A percentile compares a stretch with the other conserved stretches of the same genome.
phyloP scores from a whole-genome alignment of 92 coral and sea anemone genomes.

The Palythoa grandiflora region DNA sequence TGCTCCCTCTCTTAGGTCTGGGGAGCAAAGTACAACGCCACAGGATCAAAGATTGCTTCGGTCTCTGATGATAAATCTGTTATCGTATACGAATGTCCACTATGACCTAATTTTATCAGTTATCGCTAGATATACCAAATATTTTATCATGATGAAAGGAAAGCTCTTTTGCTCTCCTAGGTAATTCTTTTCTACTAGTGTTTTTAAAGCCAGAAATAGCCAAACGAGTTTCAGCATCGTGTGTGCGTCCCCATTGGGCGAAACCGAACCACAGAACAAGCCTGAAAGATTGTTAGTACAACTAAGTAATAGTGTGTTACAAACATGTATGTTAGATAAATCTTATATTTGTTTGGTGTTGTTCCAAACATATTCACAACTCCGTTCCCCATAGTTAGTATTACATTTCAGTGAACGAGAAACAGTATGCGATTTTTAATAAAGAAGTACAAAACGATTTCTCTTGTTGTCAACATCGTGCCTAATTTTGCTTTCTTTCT shows the following conservation, averaged over 20 bases:
- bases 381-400: no score
- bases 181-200: background rate
- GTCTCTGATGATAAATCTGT: conserved; percentile 95
- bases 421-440: no score
- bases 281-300: background rate
- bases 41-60: conserved; percentile 96
- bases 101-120: conserved; percentile 32
- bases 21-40: conserved; percentile 98
- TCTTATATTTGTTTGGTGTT: background rate
- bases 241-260: background rate
- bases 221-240: background rate
- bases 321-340: background rate
- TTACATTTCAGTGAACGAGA: no score
- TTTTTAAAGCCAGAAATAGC: background rate
- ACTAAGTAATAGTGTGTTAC: background rate
- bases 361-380: background rate
- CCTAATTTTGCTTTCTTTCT: background rate
- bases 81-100: conserved; percentile 94
- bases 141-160: background rate
- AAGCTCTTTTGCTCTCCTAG: background rate
- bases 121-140: background rate
- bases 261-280: background rate
- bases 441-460: no score
- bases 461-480: no score
- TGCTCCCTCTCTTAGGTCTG: conserved; percentile 74